phyloP scores from a whole-genome alignment of 2,888 invertebrate genomes.

The Germaria angustata region DNA sequence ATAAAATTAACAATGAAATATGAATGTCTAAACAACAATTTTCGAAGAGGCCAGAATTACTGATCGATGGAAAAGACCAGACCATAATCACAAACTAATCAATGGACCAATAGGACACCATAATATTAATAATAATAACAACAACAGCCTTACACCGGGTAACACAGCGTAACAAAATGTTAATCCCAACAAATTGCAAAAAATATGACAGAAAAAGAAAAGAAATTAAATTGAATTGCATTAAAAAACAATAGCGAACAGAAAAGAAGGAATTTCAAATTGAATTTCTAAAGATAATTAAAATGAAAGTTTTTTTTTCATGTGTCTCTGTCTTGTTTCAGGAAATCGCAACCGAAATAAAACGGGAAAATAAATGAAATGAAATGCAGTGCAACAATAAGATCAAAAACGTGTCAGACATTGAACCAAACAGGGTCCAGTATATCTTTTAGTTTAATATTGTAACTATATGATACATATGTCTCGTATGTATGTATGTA shows the following conservation, averaged over 20 bases:
- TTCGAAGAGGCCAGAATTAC: conserved; percentile 6
- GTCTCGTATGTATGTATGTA: too few relatives aligned
- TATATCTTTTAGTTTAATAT: too few relatives aligned
- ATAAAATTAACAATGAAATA: conserved; percentile 44
- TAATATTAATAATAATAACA: conserved; percentile 8
- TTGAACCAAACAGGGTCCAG: neutral
- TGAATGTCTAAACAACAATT: conserved; percentile 16
- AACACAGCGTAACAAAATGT: conserved; percentile 39
- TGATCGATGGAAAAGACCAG: conserved; percentile 8
- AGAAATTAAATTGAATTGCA: conserved; percentile 27
- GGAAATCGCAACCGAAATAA: conserved; percentile 28
- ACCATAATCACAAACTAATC: conserved; percentile 12
- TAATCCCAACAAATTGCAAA: conserved; percentile 39
- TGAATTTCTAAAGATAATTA: conserved; percentile 54
- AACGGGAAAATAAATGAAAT: conserved; percentile 6
- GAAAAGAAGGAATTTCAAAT: conserved; percentile 37
- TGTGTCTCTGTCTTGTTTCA: conserved; percentile 11
- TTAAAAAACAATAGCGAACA: neutral
- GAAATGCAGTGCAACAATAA: neutral
- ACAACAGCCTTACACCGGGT: neutral
- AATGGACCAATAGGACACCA: conserved; percentile 27
- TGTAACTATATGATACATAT: too few relatives aligned
- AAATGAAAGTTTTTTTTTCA: conserved; percentile 30
- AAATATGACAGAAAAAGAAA: neutral
- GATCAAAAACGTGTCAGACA: conserved; percentile 1